Evolutionary conservation across 2,797 vertebrate genomes (phyloP), one percentile per base, ranked within the genome.

Genomic region (Distichodus sexfasciatus): DNA sequence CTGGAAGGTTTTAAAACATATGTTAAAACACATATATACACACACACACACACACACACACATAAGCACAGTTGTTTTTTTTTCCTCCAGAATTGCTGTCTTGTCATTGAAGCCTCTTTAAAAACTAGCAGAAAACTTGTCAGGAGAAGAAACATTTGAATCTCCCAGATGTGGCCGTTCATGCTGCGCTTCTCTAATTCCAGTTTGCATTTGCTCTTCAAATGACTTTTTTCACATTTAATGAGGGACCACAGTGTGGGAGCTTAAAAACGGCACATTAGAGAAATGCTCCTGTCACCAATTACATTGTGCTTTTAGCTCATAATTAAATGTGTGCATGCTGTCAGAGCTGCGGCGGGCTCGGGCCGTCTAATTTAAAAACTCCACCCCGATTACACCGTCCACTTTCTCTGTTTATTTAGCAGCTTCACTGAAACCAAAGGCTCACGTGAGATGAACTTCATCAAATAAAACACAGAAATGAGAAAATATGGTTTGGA

Each of bases 281-380:
- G 51, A 66, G 74, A 74, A 60, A 72, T 76, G 74, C 66, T 79
- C 70, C 43, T 72, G 57, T 21, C 63, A 74, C 41, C 79, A 79
- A 82, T 81, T 74, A 76, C 23, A 36, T 14, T 35, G 33, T 35
- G 29, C 44, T 40, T 53, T 65, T 65, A 53, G 46, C 26, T 35
- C 6, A 50, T 59, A 60, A 70, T 65, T 75, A 58, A 9, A 54
- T 19, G 35, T 35, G 51, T 19, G 24, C 48, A 41, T 36, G 50
- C 28, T 29, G 21, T 28, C 46, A n/a, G n/a, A n/a, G 44, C 54
- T 21, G 62, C 44, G 62, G 54, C 60, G 46, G 46, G 26, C 6
- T 11, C 19, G 2, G 2, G 54, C n/a, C 17, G n/a, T 40, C 46
- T 59, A 53, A 66, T 59, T 15, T 35, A 50, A 72, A 66, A 14